Base-by-base conservation (phyloP, 2,888 invertebrate species). In the Melanotus villosus region DNA sequence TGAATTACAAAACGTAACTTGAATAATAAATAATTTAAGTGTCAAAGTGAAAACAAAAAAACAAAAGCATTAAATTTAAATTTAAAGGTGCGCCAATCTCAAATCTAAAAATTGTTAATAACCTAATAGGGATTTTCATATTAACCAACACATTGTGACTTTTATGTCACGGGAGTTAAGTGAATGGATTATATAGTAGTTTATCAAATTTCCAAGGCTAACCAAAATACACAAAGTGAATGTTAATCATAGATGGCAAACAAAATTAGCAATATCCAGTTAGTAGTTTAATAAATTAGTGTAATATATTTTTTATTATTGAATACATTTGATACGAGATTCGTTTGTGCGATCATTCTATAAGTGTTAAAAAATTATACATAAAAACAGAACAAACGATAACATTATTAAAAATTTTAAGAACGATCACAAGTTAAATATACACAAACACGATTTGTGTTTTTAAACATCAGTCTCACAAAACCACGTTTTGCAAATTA, bases 261-360 rank as follows among this genome's bases (percentile, higher is more conserved):
- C n/a, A n/a, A n/a, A n/a, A n/a, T 41, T 14, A 41, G 41, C 6
- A 10, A 18, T 5, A 5, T 41, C 1, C 16, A 41, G 14, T 52
- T 52, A 52, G 52, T 32, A 23, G 9, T 52, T 52, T 52, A 52
- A 52, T 52, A 52, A 52, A 52, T 52, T 52, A 52, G 52, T 52
- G 32, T 18, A 21, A 12, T 23, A 47, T 21, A 18, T 41, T 41
- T 14, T 41, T 9, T 2, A 21, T 47, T 23, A 47, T 23, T 47
- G n/a, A 47, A 47, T 47, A 23, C 19, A 26, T 26, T 26, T 3
- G 7, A 26, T 10, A 30, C 16, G 58, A 58, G 58, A 58, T 41
- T 58, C 58, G 26, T 14, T 41, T 58, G 36, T 23, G 38, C n/a
- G 38, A 30, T 50, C n/a, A n/a, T 23, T 30, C n/a, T 4, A 2